Conservation (phyloP, 1,140 invertebrate species). For the Drosophila repleta region DNA sequence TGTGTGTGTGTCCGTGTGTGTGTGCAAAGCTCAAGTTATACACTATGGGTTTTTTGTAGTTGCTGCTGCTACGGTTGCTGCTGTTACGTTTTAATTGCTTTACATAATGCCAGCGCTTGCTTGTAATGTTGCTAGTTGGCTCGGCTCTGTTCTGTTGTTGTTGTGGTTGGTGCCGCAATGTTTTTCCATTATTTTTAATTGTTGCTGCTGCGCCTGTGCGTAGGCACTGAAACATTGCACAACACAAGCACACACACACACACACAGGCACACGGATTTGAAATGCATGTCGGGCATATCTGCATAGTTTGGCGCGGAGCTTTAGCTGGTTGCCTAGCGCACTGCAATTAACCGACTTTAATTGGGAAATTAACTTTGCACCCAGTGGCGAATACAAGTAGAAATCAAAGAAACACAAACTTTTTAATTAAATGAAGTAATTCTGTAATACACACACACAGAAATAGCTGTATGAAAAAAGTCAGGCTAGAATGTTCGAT, state of each 20-base stretch:
- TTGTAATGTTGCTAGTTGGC: conserved; percentile 36
- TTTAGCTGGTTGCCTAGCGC: conserved; percentile 29
- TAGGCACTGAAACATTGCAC: conserved; percentile 31
- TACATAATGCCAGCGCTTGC: conserved; percentile 67
- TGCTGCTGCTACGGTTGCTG: conserved; percentile 30
- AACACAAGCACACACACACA: conserved; percentile 13
- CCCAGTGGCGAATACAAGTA: conserved; percentile 24
- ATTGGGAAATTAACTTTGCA: conserved; percentile 54
- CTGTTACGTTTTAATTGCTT: conserved; percentile 77
- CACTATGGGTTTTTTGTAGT: conserved; percentile 35
- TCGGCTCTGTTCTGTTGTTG: conserved; percentile 11
- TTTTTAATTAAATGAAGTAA: conserved; percentile 53
- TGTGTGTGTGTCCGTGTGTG: conserved; percentile 21
- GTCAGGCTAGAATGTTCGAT: not conserved
- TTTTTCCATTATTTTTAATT: conserved; percentile 77
- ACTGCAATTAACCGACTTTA: conserved; percentile 54
- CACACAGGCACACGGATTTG: conserved; percentile 11
- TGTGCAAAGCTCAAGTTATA: conserved; percentile 55
- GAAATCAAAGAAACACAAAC: conserved; percentile 48
- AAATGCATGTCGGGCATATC: not conserved
- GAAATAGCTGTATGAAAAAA: too few relatives aligned
- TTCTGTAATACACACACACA: conserved; percentile 23
- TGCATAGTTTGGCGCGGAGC: conserved; percentile 5
- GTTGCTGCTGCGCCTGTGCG: conserved; percentile 50
- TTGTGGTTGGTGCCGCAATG: conserved; percentile 37